Base-by-base conservation (phyloP, 2,797 vertebrate species). In the Rhadinocentrus ornatus region DNA sequence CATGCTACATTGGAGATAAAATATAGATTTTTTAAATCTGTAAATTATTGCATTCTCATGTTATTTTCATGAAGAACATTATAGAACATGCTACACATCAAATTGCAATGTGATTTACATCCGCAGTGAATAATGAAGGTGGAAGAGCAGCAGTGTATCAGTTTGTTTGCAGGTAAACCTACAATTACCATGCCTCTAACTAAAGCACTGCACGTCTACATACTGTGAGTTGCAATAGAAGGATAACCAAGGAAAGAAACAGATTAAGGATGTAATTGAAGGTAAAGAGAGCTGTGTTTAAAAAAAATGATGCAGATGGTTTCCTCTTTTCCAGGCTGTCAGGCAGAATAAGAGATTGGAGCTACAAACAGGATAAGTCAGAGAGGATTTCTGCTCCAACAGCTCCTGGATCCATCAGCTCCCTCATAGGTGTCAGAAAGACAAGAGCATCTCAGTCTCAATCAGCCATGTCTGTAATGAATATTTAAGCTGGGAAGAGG, bases 401-500 rank as follows among this genome's bases (percentile, higher is more conserved):
- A 65, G 80, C 71, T 34, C 66, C 62, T 72, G 53, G 26, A 79
- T 78, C 62, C 63, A 73, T 66, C 80, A 73, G 81, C 80, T 37
- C 22, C 50, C 50, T 44, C 67, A 39, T 31, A 69, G 57, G 56
- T 69, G 77, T 73, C 67, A 73, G 56, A 81, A 61, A 72, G 27
- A 80, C 31, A 59, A 73, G 71, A 66, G 64, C 68, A 77, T 69
- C 69, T 89, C 82, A 18, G 77, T 84, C 82, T 84, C 78, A 83
- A 89, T 89, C 83, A 82, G 71, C 59, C 60, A 48, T 65, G 68
- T 68, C 73, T 66, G 55, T 79, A 87, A 86, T 89, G 83, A 88
- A 84, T 89, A 81, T 86, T 73, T 82, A 69, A 83, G 81, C 78
- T 73, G 75, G 64, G 53, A 62, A 66, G 10, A 41, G 32, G 37